These are phyloP conservation scores for Cantharis nigra DNA, from an alignment of 2,888 invertebrate species.

Conservation along the genomic window DNA sequence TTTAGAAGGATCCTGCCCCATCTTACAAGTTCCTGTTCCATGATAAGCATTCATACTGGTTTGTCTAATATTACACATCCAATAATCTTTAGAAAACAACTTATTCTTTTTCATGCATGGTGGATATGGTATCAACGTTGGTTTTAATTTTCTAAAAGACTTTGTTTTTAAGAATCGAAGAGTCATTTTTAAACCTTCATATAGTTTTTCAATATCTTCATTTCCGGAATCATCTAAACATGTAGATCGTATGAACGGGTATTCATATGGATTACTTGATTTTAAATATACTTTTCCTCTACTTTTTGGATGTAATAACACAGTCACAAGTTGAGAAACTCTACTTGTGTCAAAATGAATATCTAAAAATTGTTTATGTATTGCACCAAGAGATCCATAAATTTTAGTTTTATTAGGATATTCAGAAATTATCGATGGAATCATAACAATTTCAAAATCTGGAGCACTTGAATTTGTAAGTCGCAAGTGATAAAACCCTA, in stretches of 20 bases:
- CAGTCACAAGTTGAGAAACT: slow-evolving; percentile 17
- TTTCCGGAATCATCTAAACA: slow-evolving; percentile 54
- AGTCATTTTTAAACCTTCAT: slow-evolving; percentile 61
- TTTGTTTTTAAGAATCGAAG: slow-evolving; percentile 52
- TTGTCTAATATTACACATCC: slow-evolving; percentile 64
- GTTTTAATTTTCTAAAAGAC: slow-evolving; percentile 63
- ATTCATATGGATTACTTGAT: slow-evolving; percentile 41
- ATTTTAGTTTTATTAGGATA: background rate
- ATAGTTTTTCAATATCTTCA: slow-evolving; percentile 66
- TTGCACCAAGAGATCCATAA: background rate
- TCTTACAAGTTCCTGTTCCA: slow-evolving; percentile 69
- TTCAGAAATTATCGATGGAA: background rate
- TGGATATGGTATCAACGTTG: slow-evolving; percentile 56
- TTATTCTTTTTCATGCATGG: slow-evolving; percentile 53
- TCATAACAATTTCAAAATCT: slow-evolving; percentile 2
- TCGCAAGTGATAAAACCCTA: slow-evolving; percentile 9
- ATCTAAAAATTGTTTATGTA: background rate
- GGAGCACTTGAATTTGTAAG: background rate
- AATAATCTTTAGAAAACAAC: slow-evolving; percentile 67
- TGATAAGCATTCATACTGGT: slow-evolving; percentile 68
- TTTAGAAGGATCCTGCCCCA: slow-evolving; percentile 66
- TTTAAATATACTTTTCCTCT: slow-evolving; percentile 39
- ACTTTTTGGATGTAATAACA: slow-evolving; percentile 42
- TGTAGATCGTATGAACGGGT: slow-evolving; percentile 41
- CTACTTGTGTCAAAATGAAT: background rate